Evolutionary conservation across 2,113 vertebrate species (phyloP), one percentile per base, ranked within the genome.

Genomic region (Lipophrys pholis): DNA sequence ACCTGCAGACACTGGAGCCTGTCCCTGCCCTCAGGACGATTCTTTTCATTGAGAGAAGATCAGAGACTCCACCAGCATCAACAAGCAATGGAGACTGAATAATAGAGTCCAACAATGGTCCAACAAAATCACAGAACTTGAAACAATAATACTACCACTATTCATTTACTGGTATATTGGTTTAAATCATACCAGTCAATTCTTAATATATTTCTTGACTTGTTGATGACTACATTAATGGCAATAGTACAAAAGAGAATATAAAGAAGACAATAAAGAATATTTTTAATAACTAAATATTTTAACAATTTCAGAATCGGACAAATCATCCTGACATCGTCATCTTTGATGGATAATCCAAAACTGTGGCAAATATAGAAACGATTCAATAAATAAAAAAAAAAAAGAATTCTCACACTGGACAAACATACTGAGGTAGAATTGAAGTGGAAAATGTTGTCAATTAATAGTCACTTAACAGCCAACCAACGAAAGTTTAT

Each of bases 1-100:
- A 81, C 53, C 50, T 76, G 58, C 10, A 68, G 67, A 14, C 45
- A 73, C 6, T 15, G 8, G 16, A 50, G 72, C 40, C 43, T 52
- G 69, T 59, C 60, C 8, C 5, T 55, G 39, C 40, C 70, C 38
- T 41, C 43, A 17, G 63, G 51, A 39, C 42, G 8, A 76, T 69
- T 41, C 41, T 53, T 77, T 35, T 61, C 14, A 56, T 4, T 38
- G 8, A 46, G 45, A 68, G 54, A 38, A 57, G 41, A 70, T 64
- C n/a, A 49, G 0, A 5, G 42, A 35, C n/a, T 51, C 30, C 38
- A 17, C 45, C n/a, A 67, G 5, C 41, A 43, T 51, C 15, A 15
- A 17, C 45, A 12, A 67, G 5, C 41, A 43, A 8, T 2, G 0
- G 11, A n/a, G 7, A 39, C 7, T 46, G 46, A 67, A 1, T 5